Evolutionary conservation across 2,797 vertebrate genomes (phyloP), one percentile per base, ranked within the genome.

Genomic region (Graptemys geographica): DNA sequence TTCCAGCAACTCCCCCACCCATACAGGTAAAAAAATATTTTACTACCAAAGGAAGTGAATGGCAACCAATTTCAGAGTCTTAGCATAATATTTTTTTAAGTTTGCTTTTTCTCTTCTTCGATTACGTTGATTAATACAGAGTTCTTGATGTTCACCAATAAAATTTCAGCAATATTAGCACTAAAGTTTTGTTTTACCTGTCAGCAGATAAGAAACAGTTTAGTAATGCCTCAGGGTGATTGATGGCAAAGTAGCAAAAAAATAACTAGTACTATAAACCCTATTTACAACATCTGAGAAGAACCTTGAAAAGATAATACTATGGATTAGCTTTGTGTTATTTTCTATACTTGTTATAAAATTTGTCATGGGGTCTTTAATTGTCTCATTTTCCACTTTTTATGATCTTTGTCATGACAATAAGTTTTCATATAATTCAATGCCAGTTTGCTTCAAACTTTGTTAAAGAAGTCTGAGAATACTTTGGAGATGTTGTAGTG

Each of bases 231-330:
- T 96, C 57, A 33, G 81, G 79, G 87, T 97, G 95, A 97, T 96
- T 96, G 95, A 97, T 95, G 82, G 89, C 57, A 93, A 96, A 76
- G 62, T 82, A 90, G 83, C 94, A 95, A 97, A 96, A 94, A 95
- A 96, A 96, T 83, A 91, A 91, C 86, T 90, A 90, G 90, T 93
- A 96, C 95, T 92, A 96, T 97, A 97, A 97, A 97, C 90, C 89
- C 91, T 95, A 94, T 97, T 98, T 97, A 97, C 95, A 96, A 93
- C 95, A 86, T 91, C 90, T 85, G 92, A 93, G 84, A 95, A 96
- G 92, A 97, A 96, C 95, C 96, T 98, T 97, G 96, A 96, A 96
- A 97, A 95, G 95, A 94, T 96, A 97, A 97, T 93, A 92, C 93
- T 94, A 89, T 89, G 95, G 97, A 96, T 97, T 97, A 96, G 87